Evolutionary conservation across 2,797 vertebrate species (phyloP).

Genomic region (Arctocebus calabarensis): DNA sequence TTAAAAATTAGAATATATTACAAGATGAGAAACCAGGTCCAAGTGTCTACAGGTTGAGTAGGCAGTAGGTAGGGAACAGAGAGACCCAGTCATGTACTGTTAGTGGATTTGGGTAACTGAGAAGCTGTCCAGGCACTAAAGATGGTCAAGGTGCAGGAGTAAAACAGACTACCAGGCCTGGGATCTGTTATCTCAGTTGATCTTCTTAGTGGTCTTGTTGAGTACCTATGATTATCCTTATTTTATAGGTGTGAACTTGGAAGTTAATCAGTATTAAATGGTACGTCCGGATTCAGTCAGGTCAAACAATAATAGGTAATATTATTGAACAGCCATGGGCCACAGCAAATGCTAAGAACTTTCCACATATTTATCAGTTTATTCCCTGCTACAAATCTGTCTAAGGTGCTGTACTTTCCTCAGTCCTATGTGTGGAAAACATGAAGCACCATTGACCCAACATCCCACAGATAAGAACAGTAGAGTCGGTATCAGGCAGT

Average conservation of each 20-base stretch:
- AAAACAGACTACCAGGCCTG: too few species aligned
- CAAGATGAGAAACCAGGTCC: neutral
- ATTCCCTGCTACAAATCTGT: neutral
- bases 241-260: neutral
- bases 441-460: fast-evolving
- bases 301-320: too few species aligned
- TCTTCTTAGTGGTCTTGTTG: neutral
- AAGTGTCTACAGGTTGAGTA: neutral
- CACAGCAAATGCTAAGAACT: fast-evolving
- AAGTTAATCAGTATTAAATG: neutral
- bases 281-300: neutral
- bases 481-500: fast-evolving
- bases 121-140: too few species aligned
- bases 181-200: neutral
- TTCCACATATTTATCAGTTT: fast-evolving
- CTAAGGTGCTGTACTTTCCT: neutral
- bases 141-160: neutral
- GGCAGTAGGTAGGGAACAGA: fast-evolving
- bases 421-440: fast-evolving
- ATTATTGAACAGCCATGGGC: too few species aligned
- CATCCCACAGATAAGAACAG: neutral
- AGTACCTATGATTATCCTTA: neutral
- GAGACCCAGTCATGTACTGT: fast-evolving
- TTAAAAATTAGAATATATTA: neutral
- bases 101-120: neutral